Percentiles rank a stretch among this genome's conserved stretches.
These are phyloP conservation scores for Nematolebias whitei DNA, from an alignment of 2,113 vertebrate species.

Conservation along the genomic window DNA sequence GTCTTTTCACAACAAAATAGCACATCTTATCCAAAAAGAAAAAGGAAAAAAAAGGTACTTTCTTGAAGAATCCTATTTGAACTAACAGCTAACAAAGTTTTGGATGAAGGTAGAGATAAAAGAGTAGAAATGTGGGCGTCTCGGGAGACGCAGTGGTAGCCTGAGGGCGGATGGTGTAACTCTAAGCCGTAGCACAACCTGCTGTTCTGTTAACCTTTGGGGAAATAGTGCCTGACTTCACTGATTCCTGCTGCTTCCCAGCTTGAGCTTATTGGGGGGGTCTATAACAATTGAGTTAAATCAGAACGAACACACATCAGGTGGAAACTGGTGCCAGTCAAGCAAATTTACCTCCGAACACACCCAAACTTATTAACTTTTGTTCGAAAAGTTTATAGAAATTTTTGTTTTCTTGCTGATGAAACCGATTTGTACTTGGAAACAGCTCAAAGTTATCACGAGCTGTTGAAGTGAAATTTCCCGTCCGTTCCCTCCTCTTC, in stretches of 20 bases:
- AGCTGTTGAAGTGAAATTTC: slow-evolving; percentile 43
- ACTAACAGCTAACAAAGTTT: slow-evolving; percentile 55
- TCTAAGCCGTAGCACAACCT: slow-evolving; percentile 63
- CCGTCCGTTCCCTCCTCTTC: slow-evolving; percentile 15
- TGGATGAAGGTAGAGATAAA: slow-evolving; percentile 66
- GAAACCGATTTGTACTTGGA: slow-evolving; percentile 46
- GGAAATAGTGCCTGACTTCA: slow-evolving; percentile 62
- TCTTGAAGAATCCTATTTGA: slow-evolving; percentile 18
- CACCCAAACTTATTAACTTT: not conserved
- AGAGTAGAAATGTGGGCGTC: slow-evolving; percentile 47
- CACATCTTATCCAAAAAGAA: slow-evolving; percentile 5
- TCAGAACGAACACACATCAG: slow-evolving; percentile 34
- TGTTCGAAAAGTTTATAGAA: slow-evolving; percentile 3
- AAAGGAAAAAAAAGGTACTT: not conserved
- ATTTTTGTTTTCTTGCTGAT: slow-evolving; percentile 5
- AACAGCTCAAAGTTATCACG: slow-evolving; percentile 44
- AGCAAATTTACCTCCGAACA: slow-evolving; percentile 6
- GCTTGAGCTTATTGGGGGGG: slow-evolving; percentile 38
- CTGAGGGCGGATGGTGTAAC: slow-evolving; percentile 71
- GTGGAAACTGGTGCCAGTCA: slow-evolving; percentile 62
- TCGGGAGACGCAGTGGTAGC: slow-evolving; percentile 60
- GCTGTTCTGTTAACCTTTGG: slow-evolving; percentile 70
- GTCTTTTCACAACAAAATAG: slow-evolving; percentile 1
- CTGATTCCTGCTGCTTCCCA: slow-evolving; percentile 54
- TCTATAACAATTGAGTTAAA: slow-evolving; percentile 47